phyloP scores from a whole-genome alignment of 2,888 invertebrate genomes.

The Brachynemurus nebulosus region DNA sequence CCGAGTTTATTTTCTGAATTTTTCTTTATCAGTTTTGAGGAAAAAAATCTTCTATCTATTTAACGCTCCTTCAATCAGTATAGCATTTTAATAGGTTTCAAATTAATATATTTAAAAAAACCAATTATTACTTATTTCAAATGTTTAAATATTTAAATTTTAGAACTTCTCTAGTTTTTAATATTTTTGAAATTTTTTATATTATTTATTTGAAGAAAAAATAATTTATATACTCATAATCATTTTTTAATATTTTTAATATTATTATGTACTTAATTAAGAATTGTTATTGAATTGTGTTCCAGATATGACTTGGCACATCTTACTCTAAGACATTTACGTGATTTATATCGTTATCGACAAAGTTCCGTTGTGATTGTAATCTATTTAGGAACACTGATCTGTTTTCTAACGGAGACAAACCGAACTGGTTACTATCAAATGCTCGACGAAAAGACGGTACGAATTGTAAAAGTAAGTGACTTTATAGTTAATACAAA shows the following conservation, averaged over 20 bases:
- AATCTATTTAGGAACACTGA: conserved; percentile 25
- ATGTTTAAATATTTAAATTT: too few species aligned
- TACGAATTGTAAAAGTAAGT: background rate
- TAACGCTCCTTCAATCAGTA: too few species aligned
- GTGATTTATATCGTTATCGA: conserved; percentile 24
- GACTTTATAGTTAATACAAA: background rate
- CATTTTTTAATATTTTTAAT: conserved; percentile 6
- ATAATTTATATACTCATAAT: background rate
- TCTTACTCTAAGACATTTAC: conserved; percentile 22
- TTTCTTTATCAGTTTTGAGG: too few species aligned
- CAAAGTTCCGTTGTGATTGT: conserved; percentile 26
- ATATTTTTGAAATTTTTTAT: background rate
- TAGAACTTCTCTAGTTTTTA: too few species aligned
- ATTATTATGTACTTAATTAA: background rate
- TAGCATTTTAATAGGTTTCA: too few species aligned
- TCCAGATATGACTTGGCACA: conserved; percentile 29
- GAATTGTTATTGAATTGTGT: conserved; percentile 10
- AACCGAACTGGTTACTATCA: background rate
- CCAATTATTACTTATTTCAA: too few species aligned
- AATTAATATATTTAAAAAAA: too few species aligned
- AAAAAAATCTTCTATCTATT: too few species aligned
- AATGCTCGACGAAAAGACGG: background rate
- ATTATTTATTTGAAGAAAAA: background rate
- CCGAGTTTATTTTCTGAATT: too few species aligned
- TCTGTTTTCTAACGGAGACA: conserved; percentile 15